A percentile compares a stretch with the other conserved stretches of the same genome.
Conservation (phyloP, 2,888 invertebrate species). For the Spilosoma lubricipeda region DNA sequence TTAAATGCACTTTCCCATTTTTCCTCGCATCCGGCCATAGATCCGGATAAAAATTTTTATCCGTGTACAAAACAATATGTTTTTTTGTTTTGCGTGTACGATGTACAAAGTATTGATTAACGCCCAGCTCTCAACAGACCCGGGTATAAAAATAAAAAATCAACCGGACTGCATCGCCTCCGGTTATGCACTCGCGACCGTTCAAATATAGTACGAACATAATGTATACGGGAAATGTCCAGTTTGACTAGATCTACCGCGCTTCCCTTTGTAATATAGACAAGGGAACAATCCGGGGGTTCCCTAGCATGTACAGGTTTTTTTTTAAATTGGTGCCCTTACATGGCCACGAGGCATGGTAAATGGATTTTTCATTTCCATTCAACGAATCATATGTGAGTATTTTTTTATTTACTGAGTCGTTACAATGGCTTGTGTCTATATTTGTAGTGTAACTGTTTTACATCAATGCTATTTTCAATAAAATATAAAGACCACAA, state of each 20-base stretch:
- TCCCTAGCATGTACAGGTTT: conserved; percentile 47
- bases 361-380: conserved; percentile 68
- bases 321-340: conserved; percentile 56
- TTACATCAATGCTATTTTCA: conserved; percentile 27
- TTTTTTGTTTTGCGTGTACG: conserved; percentile 58
- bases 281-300: conserved; percentile 42
- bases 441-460: conserved; percentile 29
- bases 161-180: conserved; percentile 67
- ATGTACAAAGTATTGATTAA: conserved; percentile 75
- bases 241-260: conserved; percentile 37
- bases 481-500: conserved; percentile 12
- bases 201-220: conserved; percentile 59
- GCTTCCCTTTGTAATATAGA: conserved; percentile 29
- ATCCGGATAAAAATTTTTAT: conserved; percentile 62
- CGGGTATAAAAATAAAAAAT: conserved; percentile 72
- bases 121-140: conserved; percentile 64
- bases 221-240: conserved; percentile 47
- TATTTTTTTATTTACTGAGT: conserved; percentile 54
- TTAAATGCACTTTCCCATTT: conserved; percentile 55
- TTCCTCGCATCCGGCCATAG: conserved; percentile 51
- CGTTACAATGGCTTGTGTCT: conserved; percentile 20
- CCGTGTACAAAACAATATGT: conserved; percentile 55
- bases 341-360: conserved; percentile 61
- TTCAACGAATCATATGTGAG: conserved; percentile 58
- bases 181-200: conserved; percentile 67